A percentile compares a stretch with the other conserved stretches of the same genome.
Evolutionary conservation across 1,140 invertebrate species (phyloP).

Genomic region (Varroa destructor): DNA sequence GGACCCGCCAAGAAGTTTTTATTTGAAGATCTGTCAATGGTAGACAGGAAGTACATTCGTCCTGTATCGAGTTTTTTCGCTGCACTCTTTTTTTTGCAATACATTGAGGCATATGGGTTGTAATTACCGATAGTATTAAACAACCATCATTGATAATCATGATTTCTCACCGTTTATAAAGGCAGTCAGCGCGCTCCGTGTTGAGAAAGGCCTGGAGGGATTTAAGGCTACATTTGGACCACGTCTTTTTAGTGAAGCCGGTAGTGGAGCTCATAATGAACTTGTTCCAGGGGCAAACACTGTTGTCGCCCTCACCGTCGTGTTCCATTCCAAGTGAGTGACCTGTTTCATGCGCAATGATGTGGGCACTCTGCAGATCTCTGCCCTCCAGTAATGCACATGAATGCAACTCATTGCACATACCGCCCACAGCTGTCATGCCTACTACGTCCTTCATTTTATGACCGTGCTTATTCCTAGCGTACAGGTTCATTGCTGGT

Average conservation of each 20-base stretch:
- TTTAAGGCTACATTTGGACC: constrained; percentile 13
- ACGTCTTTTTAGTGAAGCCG: constrained; percentile 15
- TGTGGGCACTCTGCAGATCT: constrained; percentile 26
- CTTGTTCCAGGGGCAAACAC: background rate
- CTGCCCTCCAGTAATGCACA: constrained; percentile 9
- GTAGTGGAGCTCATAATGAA: constrained; percentile 6
- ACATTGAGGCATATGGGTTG: too few relatives aligned
- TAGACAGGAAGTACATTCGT: too few relatives aligned
- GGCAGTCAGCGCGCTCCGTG: constrained; percentile 15
- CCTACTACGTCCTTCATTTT: constrained; percentile 23
- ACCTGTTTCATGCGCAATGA: constrained; percentile 16
- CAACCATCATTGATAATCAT: too few relatives aligned
- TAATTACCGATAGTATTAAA: too few relatives aligned
- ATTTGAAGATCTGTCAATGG: background rate
- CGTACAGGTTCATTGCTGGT: constrained; percentile 19
- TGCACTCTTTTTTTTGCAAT: too few relatives aligned
- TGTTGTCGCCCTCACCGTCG: constrained; percentile 17
- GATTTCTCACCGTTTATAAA: constrained; percentile 13
- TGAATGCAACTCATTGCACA: constrained; percentile 22
- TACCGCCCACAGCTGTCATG: constrained; percentile 17
- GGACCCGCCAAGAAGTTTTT: constrained; percentile 1
- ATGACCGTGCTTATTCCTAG: constrained; percentile 9
- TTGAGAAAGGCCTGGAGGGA: constrained; percentile 2
- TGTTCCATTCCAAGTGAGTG: constrained; percentile 27
- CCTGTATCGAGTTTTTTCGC: too few relatives aligned